A percentile compares a stretch with the other conserved stretches of the same genome.
phyloP scores from a whole-genome alignment of 2,113 vertebrate species.

The Psilopogon haemacephalus region DNA sequence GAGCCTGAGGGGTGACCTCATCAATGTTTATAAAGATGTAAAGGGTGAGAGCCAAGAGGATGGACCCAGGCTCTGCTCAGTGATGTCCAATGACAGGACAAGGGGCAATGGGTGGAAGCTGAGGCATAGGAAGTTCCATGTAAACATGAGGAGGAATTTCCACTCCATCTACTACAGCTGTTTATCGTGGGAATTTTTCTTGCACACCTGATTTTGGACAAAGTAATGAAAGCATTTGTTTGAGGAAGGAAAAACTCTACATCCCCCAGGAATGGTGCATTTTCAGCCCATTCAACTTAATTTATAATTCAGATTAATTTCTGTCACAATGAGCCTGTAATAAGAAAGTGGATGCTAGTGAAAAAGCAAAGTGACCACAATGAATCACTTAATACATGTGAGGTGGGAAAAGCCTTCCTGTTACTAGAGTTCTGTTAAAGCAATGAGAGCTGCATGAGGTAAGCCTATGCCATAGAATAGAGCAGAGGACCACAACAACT shows the following conservation, averaged over 20 bases:
- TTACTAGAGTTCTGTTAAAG: background rate
- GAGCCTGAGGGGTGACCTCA: too few species aligned
- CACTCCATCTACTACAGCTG: background rate
- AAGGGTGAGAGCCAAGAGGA: too few species aligned
- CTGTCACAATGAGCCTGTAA: background rate
- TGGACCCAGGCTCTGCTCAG: too few species aligned
- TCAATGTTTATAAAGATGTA: too few species aligned
- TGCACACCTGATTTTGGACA: background rate
- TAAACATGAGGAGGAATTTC: too few species aligned
- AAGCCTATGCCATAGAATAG: background rate
- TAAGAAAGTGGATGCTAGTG: background rate
- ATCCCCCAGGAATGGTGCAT: background rate
- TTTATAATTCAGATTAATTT: slow-evolving; percentile 30
- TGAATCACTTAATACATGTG: background rate
- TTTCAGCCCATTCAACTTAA: slow-evolving; percentile 13
- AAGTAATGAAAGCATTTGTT: background rate
- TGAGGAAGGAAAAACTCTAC: background rate
- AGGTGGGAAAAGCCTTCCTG: background rate
- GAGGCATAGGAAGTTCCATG: too few species aligned
- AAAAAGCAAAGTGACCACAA: background rate
- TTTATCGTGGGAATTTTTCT: background rate
- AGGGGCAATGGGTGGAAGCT: too few species aligned
- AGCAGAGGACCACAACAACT: background rate
- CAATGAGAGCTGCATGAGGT: background rate
- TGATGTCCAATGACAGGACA: too few species aligned